phyloP scores from a whole-genome alignment of 2,113 vertebrate species.

The Centropristis striata region DNA sequence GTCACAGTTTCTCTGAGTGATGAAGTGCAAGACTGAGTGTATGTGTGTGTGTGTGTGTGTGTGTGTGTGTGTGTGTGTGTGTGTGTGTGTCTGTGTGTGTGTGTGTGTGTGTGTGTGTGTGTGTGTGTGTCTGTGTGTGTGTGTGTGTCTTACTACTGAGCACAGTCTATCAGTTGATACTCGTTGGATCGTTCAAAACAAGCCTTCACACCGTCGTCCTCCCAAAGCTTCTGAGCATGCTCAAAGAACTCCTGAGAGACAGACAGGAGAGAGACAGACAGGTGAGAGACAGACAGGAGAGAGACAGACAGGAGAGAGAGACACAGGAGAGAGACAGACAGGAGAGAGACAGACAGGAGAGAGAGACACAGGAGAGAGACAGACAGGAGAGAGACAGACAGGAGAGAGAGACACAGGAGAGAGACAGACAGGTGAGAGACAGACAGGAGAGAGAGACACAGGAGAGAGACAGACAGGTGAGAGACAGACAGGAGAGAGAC shows the following conservation, averaged over 20 bases:
- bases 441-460: too few relatives aligned
- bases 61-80: slow-evolving; percentile 11
- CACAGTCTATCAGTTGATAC: slow-evolving; percentile 86
- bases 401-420: too few relatives aligned
- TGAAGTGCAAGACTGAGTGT: background rate
- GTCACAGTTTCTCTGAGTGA: background rate
- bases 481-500: too few relatives aligned
- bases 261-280: background rate
- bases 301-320: too few relatives aligned
- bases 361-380: too few relatives aligned
- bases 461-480: too few relatives aligned
- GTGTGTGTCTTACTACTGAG: slow-evolving; percentile 78
- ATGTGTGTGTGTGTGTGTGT: too few relatives aligned
- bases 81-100: slow-evolving; percentile 39
- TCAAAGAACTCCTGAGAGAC: slow-evolving; percentile 84
- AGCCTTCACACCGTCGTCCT: slow-evolving; percentile 81
- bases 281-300: too few relatives aligned
- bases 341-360: too few relatives aligned
- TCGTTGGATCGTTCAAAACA: slow-evolving; percentile 85
- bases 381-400: too few relatives aligned
- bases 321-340: too few relatives aligned
- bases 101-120: slow-evolving; percentile 14
- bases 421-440: too few relatives aligned
- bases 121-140: slow-evolving; percentile 7
- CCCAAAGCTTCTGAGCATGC: slow-evolving; percentile 82